Evolutionary conservation across 1,140 invertebrate species (phyloP), one percentile per base, ranked within the genome.

Genomic region (Odontomachus brunneus): DNA sequence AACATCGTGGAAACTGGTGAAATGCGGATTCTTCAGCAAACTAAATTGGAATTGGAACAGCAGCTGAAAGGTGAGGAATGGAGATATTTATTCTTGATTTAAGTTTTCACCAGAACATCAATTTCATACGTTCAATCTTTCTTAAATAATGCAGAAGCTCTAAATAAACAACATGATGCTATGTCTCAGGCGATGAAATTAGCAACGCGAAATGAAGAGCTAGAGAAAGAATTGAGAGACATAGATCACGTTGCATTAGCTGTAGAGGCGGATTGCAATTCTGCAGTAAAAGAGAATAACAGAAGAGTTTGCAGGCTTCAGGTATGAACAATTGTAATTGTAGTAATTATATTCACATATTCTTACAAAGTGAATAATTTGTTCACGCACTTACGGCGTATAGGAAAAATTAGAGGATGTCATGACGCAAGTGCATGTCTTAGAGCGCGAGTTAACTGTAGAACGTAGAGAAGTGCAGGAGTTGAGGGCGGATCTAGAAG

Each of bases 131-230:
- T 5, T 69, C 3, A 24, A 59, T 65, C 38, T 57, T 69, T 59
- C 12, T 83, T 75, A 7, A 51, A 67, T 82, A 7, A 62, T 90
- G 72, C 84, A 92, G 95, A 96, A 51, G 94, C 95, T 38, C 88
- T 96, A 76, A 94, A 94, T 81, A 96, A 96, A 88, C 96, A 97
- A 91, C 96, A 97, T 91, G 96, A 97, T 91, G 96, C 96, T 15
- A 97, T 97, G 96, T 92, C 95, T 24, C 92, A 96, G 89, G 96
- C 96, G 38, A 91, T 97, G 62, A 95, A 95, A 91, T 94, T 97
- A 84, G 96, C 96, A 22, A 95, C 97, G 87, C 94, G 96, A 90
- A 97, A 97, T 89, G 95, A 95, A 91, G 90, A 92, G 71, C 90
- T 97, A 29, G 95, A 96, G 93, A 95, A 96, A 88, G 96, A 96